Percentiles rank a stretch among this genome's conserved stretches.
These are phyloP conservation scores for Cygnus olor DNA, from an alignment of 2,797 vertebrate genomes.

Conservation along the genomic window DNA sequence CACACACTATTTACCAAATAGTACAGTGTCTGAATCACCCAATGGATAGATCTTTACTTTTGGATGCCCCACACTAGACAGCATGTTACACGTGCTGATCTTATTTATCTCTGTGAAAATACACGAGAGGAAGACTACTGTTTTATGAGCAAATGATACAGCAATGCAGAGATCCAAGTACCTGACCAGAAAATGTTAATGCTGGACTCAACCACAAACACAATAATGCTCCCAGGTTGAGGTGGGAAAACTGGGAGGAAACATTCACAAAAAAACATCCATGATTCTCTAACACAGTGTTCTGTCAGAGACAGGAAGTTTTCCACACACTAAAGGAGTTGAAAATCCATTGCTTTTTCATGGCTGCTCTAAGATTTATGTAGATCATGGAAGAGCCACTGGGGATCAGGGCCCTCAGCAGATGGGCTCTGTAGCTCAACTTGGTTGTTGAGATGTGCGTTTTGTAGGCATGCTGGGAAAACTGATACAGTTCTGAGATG, in stretches of 20 bases:
- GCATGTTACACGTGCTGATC: not conserved
- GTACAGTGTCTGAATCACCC: not conserved
- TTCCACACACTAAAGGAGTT: not conserved
- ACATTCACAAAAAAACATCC: not conserved
- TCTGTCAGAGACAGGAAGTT: not conserved
- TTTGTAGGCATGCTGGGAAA: not conserved
- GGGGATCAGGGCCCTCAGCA: not conserved
- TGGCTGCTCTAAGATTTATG: not conserved
- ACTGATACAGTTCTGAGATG: not conserved
- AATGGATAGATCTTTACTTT: not conserved
- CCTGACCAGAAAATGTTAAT: not conserved
- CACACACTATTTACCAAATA: not conserved
- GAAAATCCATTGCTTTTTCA: not conserved
- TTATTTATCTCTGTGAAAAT: not conserved
- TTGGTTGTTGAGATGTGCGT: not conserved
- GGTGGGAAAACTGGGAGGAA: not conserved
- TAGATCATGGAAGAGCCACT: accelerated
- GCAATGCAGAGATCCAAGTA: not conserved
- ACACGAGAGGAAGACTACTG: not conserved
- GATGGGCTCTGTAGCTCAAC: not conserved
- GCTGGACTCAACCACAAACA: not conserved
- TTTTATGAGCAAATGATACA: not conserved
- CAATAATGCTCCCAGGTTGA: not conserved
- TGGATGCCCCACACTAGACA: not conserved
- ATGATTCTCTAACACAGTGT: not conserved